Base-by-base conservation (phyloP, 2,113 vertebrate genomes). In the Ammospiza caudacuta region DNA sequence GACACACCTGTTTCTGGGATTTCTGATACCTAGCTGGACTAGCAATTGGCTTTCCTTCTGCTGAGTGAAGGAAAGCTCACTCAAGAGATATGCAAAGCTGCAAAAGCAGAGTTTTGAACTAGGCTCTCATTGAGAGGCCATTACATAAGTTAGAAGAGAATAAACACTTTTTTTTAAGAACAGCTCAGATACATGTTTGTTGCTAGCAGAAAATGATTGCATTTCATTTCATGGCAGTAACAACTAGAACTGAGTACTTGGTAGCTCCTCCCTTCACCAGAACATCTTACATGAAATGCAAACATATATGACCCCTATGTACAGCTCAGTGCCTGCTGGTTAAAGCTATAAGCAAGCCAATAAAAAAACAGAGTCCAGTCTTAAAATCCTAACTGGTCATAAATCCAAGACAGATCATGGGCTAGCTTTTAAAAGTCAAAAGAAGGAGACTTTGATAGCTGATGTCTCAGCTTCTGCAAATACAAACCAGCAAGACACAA, bases 301-400 rank as follows among this genome's bases (percentile, higher is more conserved):
- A 37, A 28, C 47, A 41, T 22, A 63, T 3, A 6, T 2, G 3
- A 15, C 23, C 7, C 21, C 24, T 12, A 29, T 0, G 8, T 19
- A 82, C 15, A 47, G 49, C 33, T 79, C 39, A 64, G 15, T 22
- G n/a, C 46, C 41, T 92, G 22, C 2, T 75, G 29, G 6, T 41
- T 68, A 67, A 79, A 90, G 37, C 39, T 57, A 9, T 14, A 87
- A 61, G 19, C 44, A 85, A 86, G 46, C 6, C 43, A 62, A 58
- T 66, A 68, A 83, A 94, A 82, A 47, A 0, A 6, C 9, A 73
- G 15, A 15, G 17, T 15, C 35, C 24, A 31, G 19, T 52, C 41
- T 72, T 85, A 89, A 79, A 90, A 55, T 57, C 15, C 23, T 80
- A 57, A 24, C 9, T 41, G 51, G 33, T 93, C 44, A 52, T 25